Percentiles rank a stretch among this genome's conserved stretches.
Conservation (phyloP, 2,888 invertebrate species). For the Kryphioiulus occultus region DNA sequence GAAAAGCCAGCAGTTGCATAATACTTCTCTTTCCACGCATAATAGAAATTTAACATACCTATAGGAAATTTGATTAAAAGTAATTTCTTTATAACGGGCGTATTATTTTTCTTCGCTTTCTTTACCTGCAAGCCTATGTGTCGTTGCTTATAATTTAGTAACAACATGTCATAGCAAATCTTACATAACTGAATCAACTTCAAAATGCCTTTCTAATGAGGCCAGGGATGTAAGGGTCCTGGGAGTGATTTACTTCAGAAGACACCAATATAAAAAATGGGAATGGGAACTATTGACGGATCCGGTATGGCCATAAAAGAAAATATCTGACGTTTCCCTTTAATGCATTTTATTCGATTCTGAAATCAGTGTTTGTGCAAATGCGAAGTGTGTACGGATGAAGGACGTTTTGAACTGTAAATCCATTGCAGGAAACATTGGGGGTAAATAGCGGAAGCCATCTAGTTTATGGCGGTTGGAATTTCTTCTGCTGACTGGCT, state of each 20-base stretch:
- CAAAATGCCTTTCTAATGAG: too few relatives aligned
- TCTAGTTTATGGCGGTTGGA: constrained; percentile 35
- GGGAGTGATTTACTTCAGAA: too few relatives aligned
- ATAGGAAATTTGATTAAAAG: constrained; percentile 7
- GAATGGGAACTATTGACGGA: not conserved
- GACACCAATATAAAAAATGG: not conserved
- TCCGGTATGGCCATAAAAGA: not conserved
- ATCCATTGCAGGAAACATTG: constrained; percentile 35
- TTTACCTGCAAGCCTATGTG: too few relatives aligned
- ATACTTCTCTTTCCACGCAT: not conserved
- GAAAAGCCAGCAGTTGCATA: constrained; percentile 26
- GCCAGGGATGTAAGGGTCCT: too few relatives aligned
- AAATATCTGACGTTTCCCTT: not conserved
- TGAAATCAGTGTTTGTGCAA: constrained; percentile 16
- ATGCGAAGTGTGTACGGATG: constrained; percentile 12
- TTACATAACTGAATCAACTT: too few relatives aligned
- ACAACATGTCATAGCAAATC: too few relatives aligned
- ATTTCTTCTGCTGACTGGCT: constrained; percentile 35
- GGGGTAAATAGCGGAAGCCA: constrained; percentile 31
- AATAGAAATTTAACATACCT: too few relatives aligned
- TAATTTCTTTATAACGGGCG: not conserved
- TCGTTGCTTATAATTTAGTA: too few relatives aligned
- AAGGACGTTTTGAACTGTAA: constrained; percentile 25
- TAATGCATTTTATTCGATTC: constrained; percentile 20
- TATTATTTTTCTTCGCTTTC: not conserved